Evolutionary conservation across 2,797 vertebrate species (phyloP).

Genomic region (Dendrocincla fuliginosa): DNA sequence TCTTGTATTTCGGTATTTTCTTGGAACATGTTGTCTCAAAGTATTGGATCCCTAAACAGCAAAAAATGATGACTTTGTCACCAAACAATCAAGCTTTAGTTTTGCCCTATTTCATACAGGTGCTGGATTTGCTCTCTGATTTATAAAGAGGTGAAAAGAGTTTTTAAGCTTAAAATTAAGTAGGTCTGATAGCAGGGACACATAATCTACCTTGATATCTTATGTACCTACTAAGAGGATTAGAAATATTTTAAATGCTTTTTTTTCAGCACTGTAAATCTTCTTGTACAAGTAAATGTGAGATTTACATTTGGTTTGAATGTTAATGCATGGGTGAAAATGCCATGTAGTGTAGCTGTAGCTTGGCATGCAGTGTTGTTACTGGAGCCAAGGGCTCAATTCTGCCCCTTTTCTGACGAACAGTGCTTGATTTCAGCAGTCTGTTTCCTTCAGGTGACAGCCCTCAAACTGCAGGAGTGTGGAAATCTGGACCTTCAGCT

Average conservation of each 20-base stretch:
- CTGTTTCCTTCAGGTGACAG: not conserved
- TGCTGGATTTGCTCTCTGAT: not conserved
- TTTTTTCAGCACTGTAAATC: not conserved
- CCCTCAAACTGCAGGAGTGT: not conserved
- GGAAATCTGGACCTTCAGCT: not conserved
- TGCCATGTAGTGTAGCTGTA: not conserved
- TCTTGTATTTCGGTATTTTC: not conserved
- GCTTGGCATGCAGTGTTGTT: not conserved
- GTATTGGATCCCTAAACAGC: not conserved
- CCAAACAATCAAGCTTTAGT: not conserved
- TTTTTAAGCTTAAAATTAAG: slow-evolving; percentile 23
- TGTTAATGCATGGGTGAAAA: not conserved
- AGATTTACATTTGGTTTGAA: slow-evolving; percentile 19
- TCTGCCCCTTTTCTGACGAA: not conserved
- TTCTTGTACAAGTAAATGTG: not conserved
- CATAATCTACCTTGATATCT: slow-evolving; percentile 46
- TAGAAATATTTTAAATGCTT: slow-evolving; percentile 58
- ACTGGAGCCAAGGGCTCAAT: not conserved
- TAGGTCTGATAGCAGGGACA: not conserved
- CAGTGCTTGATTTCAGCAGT: not conserved
- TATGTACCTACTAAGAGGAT: slow-evolving; percentile 38
- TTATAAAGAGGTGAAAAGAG: not conserved
- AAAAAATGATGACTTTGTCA: not conserved
- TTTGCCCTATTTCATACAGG: not conserved
- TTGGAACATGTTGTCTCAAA: not conserved